A percentile compares a stretch with the other conserved stretches of the same genome.
These are phyloP conservation scores for Perdita meconis DNA, from an alignment of 2,888 invertebrate species.

Conservation along the genomic window DNA sequence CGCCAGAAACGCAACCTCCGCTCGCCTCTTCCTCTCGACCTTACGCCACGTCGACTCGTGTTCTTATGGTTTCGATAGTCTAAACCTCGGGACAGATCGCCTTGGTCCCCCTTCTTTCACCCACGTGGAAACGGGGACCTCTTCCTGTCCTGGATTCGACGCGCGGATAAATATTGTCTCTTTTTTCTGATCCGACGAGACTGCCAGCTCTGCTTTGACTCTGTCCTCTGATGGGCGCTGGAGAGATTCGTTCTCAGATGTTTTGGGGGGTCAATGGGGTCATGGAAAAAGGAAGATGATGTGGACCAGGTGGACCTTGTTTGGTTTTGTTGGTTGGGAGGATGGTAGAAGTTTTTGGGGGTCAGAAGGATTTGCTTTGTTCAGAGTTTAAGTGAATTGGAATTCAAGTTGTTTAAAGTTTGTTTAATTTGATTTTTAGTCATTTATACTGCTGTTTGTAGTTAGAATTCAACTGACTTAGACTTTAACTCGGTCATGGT, in stretches of 20 bases:
- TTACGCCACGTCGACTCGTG: slow-evolving; percentile 27
- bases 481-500: too few species aligned
- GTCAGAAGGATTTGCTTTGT: too few species aligned
- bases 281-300: too few species aligned
- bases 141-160: slow-evolving; percentile 23
- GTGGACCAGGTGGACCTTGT: too few species aligned
- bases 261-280: neutral
- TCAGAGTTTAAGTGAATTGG: too few species aligned
- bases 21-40: slow-evolving; percentile 17
- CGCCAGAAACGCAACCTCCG: slow-evolving; percentile 75
- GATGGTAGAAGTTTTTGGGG: too few species aligned
- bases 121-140: too few species aligned
- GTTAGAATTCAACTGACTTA: too few species aligned
- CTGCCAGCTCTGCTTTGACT: slow-evolving; percentile 1
- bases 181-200: neutral
- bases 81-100: slow-evolving; percentile 21
- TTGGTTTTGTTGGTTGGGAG: too few species aligned
- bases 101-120: neutral
- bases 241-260: neutral
- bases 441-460: too few species aligned
- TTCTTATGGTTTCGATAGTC: slow-evolving; percentile 22
- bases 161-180: slow-evolving; percentile 28
- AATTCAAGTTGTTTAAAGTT: too few species aligned
- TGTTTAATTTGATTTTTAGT: too few species aligned
- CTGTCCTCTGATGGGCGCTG: neutral